phyloP scores from a whole-genome alignment of 2,888 invertebrate genomes.

The Drosophila sordidula region DNA sequence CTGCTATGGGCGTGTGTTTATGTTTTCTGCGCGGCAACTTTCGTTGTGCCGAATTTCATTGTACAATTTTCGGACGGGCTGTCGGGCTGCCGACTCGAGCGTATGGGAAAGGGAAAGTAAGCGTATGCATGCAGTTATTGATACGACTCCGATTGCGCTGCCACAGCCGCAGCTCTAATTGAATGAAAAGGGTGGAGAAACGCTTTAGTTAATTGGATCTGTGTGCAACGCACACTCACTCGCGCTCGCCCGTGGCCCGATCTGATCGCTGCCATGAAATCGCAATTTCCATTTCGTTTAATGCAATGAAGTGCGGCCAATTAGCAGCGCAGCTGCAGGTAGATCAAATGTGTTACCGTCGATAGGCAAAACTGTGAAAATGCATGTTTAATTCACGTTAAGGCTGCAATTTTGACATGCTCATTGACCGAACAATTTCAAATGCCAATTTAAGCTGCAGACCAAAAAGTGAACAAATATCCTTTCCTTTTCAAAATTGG shows the following conservation, averaged over 20 bases:
- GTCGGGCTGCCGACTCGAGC: conserved; percentile 12
- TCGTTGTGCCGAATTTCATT: conserved; percentile 79
- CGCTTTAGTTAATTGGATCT: conserved; percentile 70
- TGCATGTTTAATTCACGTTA: too few relatives aligned
- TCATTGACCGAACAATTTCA: too few relatives aligned
- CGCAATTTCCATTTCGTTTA: conserved; percentile 15
- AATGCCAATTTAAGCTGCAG: too few relatives aligned
- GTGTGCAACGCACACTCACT: conserved; percentile 11
- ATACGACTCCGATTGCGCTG: conserved; percentile 32
- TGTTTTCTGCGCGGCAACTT: conserved; percentile 59
- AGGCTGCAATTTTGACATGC: too few relatives aligned
- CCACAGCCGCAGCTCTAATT: conserved; percentile 55
- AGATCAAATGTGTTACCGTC: not conserved
- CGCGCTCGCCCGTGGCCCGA: conserved; percentile 17
- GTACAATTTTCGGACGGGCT: conserved; percentile 58
- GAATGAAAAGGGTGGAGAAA: conserved; percentile 72
- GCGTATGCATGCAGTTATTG: conserved; percentile 65
- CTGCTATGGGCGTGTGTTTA: conserved; percentile 29
- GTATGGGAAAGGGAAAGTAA: conserved; percentile 77
- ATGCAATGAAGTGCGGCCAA: conserved; percentile 20
- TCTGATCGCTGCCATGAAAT: conserved; percentile 40
- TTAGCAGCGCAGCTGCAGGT: conserved; percentile 4
- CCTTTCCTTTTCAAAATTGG: too few relatives aligned
- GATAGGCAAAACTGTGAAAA: not conserved
- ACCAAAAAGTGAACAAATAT: too few relatives aligned